Evolutionary conservation across 2,888 invertebrate species (phyloP).

Genomic region (Leptodirus hochenwartii): DNA sequence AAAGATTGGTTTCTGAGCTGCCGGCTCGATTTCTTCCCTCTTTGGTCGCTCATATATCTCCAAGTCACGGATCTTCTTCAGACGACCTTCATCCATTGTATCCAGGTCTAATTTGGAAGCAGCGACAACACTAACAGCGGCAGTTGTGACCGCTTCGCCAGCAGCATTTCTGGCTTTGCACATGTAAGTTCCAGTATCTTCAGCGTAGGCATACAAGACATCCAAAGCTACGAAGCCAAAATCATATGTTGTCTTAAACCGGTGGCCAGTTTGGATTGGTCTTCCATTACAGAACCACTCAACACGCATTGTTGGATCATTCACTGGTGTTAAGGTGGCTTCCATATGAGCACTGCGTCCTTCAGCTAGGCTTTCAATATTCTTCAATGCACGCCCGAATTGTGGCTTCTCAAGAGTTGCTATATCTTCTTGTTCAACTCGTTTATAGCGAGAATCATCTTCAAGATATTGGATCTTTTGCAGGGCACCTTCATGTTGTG

Average conservation of each 20-base stretch:
- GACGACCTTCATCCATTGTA: conserved; percentile 77
- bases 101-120: conserved; percentile 73
- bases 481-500: conserved; percentile 82
- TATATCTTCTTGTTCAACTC: conserved; percentile 52
- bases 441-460: conserved; percentile 60
- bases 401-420: conserved; percentile 71
- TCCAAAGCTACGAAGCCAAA: conserved; percentile 96
- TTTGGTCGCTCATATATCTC: conserved; percentile 67
- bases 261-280: conserved; percentile 82
- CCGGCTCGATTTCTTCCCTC: conserved; percentile 53
- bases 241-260: conserved; percentile 92
- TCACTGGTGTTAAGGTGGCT: conserved; percentile 88
- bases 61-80: conserved; percentile 73
- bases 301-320: conserved; percentile 95
- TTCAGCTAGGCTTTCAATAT: conserved; percentile 65
- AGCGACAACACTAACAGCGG: conserved; percentile 71
- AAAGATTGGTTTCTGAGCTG: conserved; percentile 74
- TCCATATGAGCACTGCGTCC: conserved; percentile 81
- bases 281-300: conserved; percentile 96
- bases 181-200: conserved; percentile 94
- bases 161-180: conserved; percentile 89
- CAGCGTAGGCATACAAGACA: conserved; percentile 88
- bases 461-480: conserved; percentile 87
- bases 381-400: conserved; percentile 75
- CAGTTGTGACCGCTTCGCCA: conserved; percentile 89